Evolutionary conservation across 2,888 invertebrate genomes (phyloP).

Genomic region (Calliphora vomitoria): DNA sequence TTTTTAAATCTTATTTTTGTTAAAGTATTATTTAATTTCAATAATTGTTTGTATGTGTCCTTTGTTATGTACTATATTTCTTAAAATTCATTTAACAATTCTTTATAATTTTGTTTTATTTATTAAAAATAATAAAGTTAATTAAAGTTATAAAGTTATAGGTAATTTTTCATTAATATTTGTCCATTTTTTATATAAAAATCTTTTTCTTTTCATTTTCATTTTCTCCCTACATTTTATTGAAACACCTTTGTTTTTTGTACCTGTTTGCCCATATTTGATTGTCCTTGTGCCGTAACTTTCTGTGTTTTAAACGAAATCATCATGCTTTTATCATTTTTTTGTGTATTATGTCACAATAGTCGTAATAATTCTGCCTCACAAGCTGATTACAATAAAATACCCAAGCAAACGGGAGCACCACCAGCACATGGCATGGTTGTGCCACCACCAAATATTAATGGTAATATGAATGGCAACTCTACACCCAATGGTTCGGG

Average conservation of each 20-base stretch:
- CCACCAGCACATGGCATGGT: constrained; percentile 80
- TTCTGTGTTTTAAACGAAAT: constrained; percentile 43
- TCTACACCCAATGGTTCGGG: constrained; percentile 82
- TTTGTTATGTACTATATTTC: constrained; percentile 22
- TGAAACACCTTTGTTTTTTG: constrained; percentile 62
- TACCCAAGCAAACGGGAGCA: constrained; percentile 83
- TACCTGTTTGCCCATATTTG: constrained; percentile 59
- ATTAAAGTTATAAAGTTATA: neutral
- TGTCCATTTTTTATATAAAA: constrained; percentile 2
- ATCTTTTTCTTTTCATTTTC: constrained; percentile 2
- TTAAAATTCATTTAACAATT: neutral
- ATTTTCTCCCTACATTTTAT: neutral
- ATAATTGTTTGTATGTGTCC: constrained; percentile 29
- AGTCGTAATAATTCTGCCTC: constrained; percentile 87
- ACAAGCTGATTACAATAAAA: constrained; percentile 86
- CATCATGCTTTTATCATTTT: constrained; percentile 69
- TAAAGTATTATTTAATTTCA: neutral
- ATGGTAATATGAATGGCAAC: constrained; percentile 76
- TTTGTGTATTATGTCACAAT: constrained; percentile 57
- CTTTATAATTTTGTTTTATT: neutral
- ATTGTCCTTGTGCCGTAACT: constrained; percentile 59
- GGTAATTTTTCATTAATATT: constrained; percentile 1
- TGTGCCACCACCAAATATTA: constrained; percentile 81
- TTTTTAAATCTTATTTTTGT: neutral
- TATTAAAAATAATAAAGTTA: constrained; percentile 31